phyloP scores from a whole-genome alignment of 2,888 invertebrate species.

The Tetanocera ferruginea region DNA sequence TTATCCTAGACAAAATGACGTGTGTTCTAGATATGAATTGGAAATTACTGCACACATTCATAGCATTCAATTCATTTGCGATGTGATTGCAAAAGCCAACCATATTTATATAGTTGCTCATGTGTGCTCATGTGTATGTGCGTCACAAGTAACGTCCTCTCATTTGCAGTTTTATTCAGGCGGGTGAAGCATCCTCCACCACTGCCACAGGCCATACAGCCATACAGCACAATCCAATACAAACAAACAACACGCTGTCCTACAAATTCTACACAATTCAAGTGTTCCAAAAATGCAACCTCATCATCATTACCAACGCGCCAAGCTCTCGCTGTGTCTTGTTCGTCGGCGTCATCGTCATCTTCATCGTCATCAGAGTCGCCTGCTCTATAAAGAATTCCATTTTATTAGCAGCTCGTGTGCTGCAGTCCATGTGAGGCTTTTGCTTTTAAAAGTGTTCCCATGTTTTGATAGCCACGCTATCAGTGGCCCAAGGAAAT shows the following conservation, averaged over 20 bases:
- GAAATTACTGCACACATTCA: slow-evolving; percentile 30
- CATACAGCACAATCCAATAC: too few relatives aligned
- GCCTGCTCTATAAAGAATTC: slow-evolving; percentile 58
- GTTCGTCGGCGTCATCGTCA: neutral
- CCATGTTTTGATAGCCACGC: slow-evolving; percentile 65
- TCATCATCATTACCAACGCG: slow-evolving; percentile 6
- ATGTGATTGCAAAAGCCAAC: slow-evolving; percentile 1
- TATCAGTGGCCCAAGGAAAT: slow-evolving; percentile 66
- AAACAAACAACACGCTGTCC: too few relatives aligned
- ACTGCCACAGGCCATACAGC: neutral
- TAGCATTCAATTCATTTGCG: slow-evolving; percentile 30
- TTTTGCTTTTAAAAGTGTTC: slow-evolving; percentile 63
- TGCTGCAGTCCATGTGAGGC: slow-evolving; percentile 55
- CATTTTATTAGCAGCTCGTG: slow-evolving; percentile 62
- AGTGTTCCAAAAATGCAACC: neutral
- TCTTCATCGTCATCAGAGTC: neutral
- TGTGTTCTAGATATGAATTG: slow-evolving; percentile 39
- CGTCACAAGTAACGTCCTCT: neutral
- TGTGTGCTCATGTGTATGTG: neutral
- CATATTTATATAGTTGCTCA: neutral
- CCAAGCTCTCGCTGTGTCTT: neutral
- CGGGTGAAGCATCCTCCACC: too few relatives aligned
- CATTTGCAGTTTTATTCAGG: neutral
- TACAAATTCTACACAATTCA: neutral
- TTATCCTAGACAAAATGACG: slow-evolving; percentile 40